A percentile compares a stretch with the other conserved stretches of the same genome.
phyloP scores from a whole-genome alignment of 2,113 vertebrate species.

The Paralichthys olivaceus region DNA sequence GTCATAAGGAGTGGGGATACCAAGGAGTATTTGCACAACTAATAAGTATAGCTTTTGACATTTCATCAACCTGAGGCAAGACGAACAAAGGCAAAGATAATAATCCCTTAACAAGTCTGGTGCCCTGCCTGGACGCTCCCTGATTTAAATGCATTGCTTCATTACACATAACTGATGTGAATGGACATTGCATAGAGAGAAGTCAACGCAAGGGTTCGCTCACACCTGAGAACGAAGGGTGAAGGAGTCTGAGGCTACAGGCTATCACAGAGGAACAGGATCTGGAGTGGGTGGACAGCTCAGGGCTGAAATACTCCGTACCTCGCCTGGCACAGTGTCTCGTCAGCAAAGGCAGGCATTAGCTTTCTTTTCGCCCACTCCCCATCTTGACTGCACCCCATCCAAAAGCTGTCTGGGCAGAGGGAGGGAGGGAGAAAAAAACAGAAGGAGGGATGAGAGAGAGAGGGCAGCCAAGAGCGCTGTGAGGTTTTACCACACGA shows the following conservation, averaged over 20 bases:
- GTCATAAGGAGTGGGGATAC: constrained; percentile 42
- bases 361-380: constrained; percentile 40
- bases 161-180: constrained; percentile 40
- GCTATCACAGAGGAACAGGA: constrained; percentile 40
- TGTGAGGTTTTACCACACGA: constrained; percentile 23
- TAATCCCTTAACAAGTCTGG: constrained; percentile 25
- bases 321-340: constrained; percentile 48
- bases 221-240: constrained; percentile 43
- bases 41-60: constrained; percentile 56
- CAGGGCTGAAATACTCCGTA: constrained; percentile 48
- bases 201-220: constrained; percentile 28
- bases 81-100: constrained; percentile 50
- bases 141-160: constrained; percentile 52
- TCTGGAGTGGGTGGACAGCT: constrained; percentile 65
- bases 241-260: constrained; percentile 35
- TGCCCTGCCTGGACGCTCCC: constrained; percentile 23
- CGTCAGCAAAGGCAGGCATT: constrained; percentile 51
- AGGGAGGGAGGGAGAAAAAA: constrained; percentile 27
- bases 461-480: constrained; percentile 19
- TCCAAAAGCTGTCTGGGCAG: constrained; percentile 35
- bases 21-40: constrained; percentile 30
- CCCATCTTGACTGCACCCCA: constrained; percentile 55
- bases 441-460: constrained; percentile 15
- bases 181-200: constrained; percentile 20
- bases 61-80: constrained; percentile 65